Evolutionary conservation across 2,797 vertebrate genomes (phyloP).

Genomic region (Bufotes viridis): DNA sequence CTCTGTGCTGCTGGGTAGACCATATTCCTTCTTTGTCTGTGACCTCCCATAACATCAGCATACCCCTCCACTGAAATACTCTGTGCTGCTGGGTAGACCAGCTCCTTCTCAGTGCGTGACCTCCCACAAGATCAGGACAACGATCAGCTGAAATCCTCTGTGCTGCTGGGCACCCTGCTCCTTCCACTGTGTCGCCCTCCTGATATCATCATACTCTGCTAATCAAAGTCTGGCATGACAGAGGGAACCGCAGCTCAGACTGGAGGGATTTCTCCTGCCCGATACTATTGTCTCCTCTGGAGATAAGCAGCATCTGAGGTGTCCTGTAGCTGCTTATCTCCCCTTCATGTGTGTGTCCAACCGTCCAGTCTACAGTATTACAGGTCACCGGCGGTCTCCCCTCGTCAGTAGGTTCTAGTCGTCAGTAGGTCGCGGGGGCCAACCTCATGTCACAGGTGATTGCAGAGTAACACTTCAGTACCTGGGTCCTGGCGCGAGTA

Average conservation of each 20-base stretch:
- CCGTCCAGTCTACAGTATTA: too few species aligned
- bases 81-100: background rate
- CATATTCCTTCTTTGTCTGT: too few species aligned
- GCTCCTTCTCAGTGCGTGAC: background rate
- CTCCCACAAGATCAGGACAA: background rate
- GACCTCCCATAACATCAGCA: too few species aligned
- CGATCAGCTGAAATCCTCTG: background rate
- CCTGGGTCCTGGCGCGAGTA: slow-evolving; percentile 97
- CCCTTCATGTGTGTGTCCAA: background rate
- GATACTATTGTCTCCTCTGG: background rate
- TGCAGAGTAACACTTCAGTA: slow-evolving; percentile 73
- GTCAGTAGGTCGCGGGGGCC: background rate
- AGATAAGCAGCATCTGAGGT: background rate
- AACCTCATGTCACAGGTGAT: background rate
- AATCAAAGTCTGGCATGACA: too few species aligned
- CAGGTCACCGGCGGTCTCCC: too few species aligned
- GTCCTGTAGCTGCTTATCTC: background rate
- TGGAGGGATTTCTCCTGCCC: background rate
- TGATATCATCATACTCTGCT: background rate
- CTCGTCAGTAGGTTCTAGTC: background rate
- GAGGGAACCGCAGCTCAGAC: background rate
- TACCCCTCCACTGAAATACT: too few species aligned
- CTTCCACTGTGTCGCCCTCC: background rate
- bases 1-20: background rate
- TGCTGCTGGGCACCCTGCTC: background rate